Evolutionary conservation across 1,140 invertebrate genomes (phyloP), one percentile per base, ranked within the genome.

Genomic region (Plectrocnemia conspersa): DNA sequence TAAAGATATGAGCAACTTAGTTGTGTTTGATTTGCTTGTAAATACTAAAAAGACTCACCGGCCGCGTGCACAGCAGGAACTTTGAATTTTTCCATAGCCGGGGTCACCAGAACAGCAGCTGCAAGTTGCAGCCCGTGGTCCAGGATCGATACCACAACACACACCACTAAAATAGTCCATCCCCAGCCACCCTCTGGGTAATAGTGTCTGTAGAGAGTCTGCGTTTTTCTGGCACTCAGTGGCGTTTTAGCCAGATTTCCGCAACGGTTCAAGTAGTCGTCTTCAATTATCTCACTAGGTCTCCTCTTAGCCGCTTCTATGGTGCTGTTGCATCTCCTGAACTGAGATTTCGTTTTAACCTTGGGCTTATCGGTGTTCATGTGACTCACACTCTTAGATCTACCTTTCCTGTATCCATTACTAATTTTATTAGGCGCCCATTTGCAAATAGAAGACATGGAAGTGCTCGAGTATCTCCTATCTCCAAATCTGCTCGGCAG

Each of bases 101-200:
- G 69, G 22, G 58, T 54, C 6, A 70, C 63, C 33, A 72, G 55
- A 35, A 69, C 65, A 1, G 74, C 72, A 19, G 69, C 71, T 35
- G 75, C 79, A 24, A 84, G 68, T 64, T 85, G 83, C 19, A 85
- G 60, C 11, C 83, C 83, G 35, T 83, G 78, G 49, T 79, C 79
- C 23, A 86, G 66, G 15, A 83, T 68, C 58, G 84, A 79, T 15
- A 85, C 81, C 13, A 85, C 65, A 21, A 83, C 77, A 32, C 82
- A 79, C 36, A 85, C 85, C 3, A 79, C 76, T 0, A 84, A 77
- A 25, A 89, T 79, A 15, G 87, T 80, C 85, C 85, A 90, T 0
- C 88, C 88, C 86, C 87, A 90, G 7, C 86, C 86, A 19, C 85
- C 86, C 64, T 89, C 86, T 0, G 85, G 85, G 66, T 87, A 88